A percentile compares a stretch with the other conserved stretches of the same genome.
Conservation (phyloP, 2,113 vertebrate genomes). For the Myocastor coypus region DNA sequence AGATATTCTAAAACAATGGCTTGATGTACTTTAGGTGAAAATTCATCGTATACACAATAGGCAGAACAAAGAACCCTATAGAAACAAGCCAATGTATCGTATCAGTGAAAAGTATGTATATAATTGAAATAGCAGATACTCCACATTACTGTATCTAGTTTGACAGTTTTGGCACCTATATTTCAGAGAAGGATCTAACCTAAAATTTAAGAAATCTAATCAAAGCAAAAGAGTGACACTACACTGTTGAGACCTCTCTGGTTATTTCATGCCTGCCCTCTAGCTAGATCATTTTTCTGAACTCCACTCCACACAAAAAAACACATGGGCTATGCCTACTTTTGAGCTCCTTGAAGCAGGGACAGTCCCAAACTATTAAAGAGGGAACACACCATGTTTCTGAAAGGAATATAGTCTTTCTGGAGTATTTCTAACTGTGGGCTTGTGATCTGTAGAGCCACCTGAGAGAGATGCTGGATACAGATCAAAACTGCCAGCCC, state of each 20-base stretch:
- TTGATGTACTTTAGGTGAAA: slow-evolving; percentile 52
- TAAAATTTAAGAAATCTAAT: slow-evolving; percentile 42
- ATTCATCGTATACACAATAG: neutral
- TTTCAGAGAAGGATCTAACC: neutral
- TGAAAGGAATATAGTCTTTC: slow-evolving; percentile 33
- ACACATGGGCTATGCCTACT: neutral
- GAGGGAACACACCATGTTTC: neutral
- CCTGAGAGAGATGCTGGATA: neutral
- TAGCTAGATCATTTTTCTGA: slow-evolving; percentile 12
- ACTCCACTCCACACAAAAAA: neutral
- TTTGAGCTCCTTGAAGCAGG: neutral
- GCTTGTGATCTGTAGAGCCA: neutral
- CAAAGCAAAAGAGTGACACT: slow-evolving; percentile 2
- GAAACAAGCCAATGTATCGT: slow-evolving; percentile 1
- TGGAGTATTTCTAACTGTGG: neutral
- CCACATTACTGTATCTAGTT: neutral
- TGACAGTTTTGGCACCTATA: neutral
- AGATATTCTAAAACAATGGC: slow-evolving; percentile 36
- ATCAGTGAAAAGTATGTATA: slow-evolving; percentile 15
- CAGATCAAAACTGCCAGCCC: neutral
- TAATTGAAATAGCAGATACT: neutral
- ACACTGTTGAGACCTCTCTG: neutral
- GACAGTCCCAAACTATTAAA: neutral
- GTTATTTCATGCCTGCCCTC: neutral
- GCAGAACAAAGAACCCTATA: slow-evolving; percentile 35